Evolutionary conservation across 2,113 vertebrate genomes (phyloP), one percentile per base, ranked within the genome.

Genomic region (Cygnus buccinator): DNA sequence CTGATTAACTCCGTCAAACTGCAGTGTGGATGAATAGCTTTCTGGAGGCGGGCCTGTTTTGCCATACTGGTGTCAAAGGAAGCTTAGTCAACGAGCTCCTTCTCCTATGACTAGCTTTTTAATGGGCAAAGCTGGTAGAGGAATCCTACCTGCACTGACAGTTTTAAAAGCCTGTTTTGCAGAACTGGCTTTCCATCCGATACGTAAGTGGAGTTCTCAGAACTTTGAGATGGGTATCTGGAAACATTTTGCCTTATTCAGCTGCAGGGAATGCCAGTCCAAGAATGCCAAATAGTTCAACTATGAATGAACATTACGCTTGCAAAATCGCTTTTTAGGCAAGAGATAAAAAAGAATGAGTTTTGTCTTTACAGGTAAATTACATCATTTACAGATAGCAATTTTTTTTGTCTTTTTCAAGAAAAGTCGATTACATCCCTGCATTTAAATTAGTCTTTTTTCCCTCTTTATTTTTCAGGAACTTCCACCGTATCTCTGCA

Each of bases 401-500:
- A 33, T 55, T 83, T n/a, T 78, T 35, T 75, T 39, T 2, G 2
- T 37, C 3, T 52, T 46, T 82, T 94, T 25, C 5, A 19, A 85
- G 46, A 44, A 50, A 74, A 37, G 46, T 81, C n/a, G 2, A 23
- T 66, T 95, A 17, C 26, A 65, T 82, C 46, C 44, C 12, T 95
- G 86, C 72, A 74, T 82, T 31, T 96, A 52, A 95, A 25, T 44
- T 88, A 74, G 85, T 73, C 37, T 76, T 94, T 86, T 96, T 55
- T 50, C 21, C 46, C 97, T 31, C 84, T 83, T 80, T 97, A 29
- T 97, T 97, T 98, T 96, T 79, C 97, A 99, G 99, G 99, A 99
- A 58, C 98, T 99, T 41, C 99, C 99, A 85, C 98, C 98, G 3
- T 99, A 99, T 91, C 98, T 99, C 72, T 98, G 98, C 98, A 99